Percentiles rank a stretch among this genome's conserved stretches.
These are phyloP conservation scores for Piliocolobus tephrosceles DNA, from an alignment of 2,113 vertebrate genomes.

Conservation along the genomic window DNA sequence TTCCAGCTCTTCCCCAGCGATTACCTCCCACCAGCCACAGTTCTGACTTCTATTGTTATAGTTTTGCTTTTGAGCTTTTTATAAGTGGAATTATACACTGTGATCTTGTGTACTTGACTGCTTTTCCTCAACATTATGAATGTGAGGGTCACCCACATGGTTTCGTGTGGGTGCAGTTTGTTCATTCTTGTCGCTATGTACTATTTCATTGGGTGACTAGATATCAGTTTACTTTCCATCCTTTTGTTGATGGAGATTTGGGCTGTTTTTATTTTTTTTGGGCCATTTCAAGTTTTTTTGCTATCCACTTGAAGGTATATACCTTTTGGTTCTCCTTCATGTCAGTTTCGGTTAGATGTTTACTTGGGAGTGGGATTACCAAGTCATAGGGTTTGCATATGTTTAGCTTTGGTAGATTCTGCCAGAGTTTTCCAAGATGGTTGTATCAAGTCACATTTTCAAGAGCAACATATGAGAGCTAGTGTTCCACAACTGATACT, in stretches of 20 bases:
- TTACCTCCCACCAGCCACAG: not conserved
- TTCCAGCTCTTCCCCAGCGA: not conserved
- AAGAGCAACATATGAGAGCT: not conserved
- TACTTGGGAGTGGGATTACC: not conserved
- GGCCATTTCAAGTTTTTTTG: not conserved
- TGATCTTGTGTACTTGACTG: not conserved
- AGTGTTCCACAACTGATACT: not conserved
- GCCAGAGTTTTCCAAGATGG: not conserved
- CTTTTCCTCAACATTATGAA: not conserved
- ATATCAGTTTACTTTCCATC: not conserved
- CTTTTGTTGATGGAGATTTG: not conserved
- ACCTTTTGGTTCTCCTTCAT: not conserved
- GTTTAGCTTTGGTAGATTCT: not conserved
- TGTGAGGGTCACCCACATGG: not conserved
- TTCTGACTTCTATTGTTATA: not conserved
- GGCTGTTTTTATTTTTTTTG: not conserved
- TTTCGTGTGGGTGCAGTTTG: not conserved
- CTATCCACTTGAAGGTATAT: not conserved
- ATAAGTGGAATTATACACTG: not conserved
- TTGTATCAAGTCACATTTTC: not conserved
- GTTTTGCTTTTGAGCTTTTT: not conserved
- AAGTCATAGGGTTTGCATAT: not conserved
- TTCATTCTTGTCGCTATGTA: not conserved
- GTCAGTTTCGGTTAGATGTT: not conserved
- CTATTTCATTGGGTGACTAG: not conserved